These are phyloP conservation scores for Salarias fasciatus DNA, from an alignment of 2,797 vertebrate genomes.

Conservation along the genomic window DNA sequence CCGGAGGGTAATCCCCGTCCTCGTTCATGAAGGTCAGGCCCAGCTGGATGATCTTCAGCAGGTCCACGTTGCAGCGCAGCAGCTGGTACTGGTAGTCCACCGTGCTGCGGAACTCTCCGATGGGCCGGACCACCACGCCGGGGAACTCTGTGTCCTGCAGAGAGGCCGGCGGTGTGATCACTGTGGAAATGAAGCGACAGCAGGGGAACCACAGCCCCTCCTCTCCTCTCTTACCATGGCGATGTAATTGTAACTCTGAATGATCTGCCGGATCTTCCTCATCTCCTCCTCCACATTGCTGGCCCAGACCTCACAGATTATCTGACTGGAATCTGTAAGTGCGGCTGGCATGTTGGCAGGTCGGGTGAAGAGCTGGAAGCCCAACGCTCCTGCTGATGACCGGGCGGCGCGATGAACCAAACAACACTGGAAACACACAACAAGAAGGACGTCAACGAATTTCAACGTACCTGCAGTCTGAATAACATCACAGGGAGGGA, in stretches of 20 bases:
- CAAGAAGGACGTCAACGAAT: neutral
- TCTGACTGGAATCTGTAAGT: conserved; percentile 96
- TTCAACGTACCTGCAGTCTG: too few species aligned
- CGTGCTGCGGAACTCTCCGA: conserved; percentile 97
- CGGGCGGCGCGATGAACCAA: conserved; percentile 13
- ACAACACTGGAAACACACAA: conserved; percentile 7
- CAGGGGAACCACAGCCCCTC: too few species aligned
- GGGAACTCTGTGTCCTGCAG: conserved; percentile 97
- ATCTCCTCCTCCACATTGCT: conserved; percentile 98
- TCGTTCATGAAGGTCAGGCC: conserved; percentile 98
- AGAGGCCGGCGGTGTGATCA: too few species aligned
- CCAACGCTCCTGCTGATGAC: conserved; percentile 42
- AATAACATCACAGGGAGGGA: too few species aligned
- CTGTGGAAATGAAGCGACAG: too few species aligned
- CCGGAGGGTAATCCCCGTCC: conserved; percentile 93
- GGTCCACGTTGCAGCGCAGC: conserved; percentile 95
- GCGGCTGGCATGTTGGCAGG: conserved; percentile 93
- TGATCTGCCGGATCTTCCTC: conserved; percentile 96
- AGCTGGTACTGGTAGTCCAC: conserved; percentile 99
- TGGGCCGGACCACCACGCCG: conserved; percentile 94
- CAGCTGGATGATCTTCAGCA: conserved; percentile 98
- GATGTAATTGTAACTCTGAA: conserved; percentile 96
- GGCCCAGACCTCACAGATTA: conserved; percentile 99
- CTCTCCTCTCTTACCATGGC: conserved; percentile 64
- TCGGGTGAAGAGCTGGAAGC: conserved; percentile 44